phyloP scores from a whole-genome alignment of 2,888 invertebrate genomes.

The Frankliniella fusca region DNA sequence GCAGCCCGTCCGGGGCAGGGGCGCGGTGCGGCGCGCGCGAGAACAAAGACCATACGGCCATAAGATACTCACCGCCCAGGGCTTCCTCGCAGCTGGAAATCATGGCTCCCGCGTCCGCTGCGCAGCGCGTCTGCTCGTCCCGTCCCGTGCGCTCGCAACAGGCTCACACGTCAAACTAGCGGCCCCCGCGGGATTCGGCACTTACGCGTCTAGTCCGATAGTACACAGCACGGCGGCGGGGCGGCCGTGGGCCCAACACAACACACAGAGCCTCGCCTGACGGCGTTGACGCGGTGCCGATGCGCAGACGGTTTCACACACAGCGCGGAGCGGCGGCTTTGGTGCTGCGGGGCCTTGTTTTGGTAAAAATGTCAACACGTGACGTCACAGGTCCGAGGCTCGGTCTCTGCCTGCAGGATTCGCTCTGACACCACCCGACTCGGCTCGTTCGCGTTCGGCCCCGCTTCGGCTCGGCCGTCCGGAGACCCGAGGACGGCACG shows the following conservation, averaged over 20 bases:
- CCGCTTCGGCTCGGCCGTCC: slow-evolving; percentile 1
- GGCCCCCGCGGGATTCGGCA: background rate
- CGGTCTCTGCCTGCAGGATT: background rate
- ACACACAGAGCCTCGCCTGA: background rate
- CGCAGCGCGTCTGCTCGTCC: no score
- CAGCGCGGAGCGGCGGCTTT: background rate
- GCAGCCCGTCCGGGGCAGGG: background rate
- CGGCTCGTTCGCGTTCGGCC: background rate
- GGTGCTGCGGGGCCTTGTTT: background rate
- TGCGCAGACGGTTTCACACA: background rate
- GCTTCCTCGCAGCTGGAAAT: slow-evolving; percentile 15
- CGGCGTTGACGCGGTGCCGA: no score
- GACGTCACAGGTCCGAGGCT: background rate
- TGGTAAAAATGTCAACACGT: slow-evolving; percentile 25
- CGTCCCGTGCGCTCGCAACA: background rate
- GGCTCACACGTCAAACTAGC: background rate
- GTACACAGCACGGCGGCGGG: background rate
- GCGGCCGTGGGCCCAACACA: background rate
- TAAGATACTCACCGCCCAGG: background rate
- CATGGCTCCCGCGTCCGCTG: background rate
- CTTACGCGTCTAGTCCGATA: background rate
- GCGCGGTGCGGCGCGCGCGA: background rate
- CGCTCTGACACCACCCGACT: background rate
- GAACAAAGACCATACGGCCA: slow-evolving; percentile 12
- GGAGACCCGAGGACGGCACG: no score